phyloP scores from a whole-genome alignment of 2,888 invertebrate genomes.

The Polyploca ridens region DNA sequence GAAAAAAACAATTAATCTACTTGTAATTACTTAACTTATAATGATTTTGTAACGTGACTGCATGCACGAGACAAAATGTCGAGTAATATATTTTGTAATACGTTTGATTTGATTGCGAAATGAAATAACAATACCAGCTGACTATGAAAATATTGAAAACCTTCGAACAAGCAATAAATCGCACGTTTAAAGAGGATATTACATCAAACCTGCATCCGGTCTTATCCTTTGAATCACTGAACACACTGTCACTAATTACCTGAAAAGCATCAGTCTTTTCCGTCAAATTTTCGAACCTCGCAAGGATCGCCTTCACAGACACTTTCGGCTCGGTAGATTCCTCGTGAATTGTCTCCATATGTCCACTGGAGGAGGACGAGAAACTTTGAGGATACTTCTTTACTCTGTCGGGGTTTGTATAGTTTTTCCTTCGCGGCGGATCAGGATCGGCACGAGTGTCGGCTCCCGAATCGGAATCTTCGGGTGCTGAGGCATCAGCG shows the following conservation, averaged over 20 bases:
- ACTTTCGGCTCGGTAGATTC: slow-evolving; percentile 91
- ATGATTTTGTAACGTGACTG: slow-evolving; percentile 1
- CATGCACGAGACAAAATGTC: slow-evolving; percentile 3
- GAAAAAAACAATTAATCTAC: slow-evolving; percentile 41
- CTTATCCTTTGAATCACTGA: slow-evolving; percentile 15
- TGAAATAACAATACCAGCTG: slow-evolving; percentile 2
- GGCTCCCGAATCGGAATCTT: slow-evolving; percentile 88
- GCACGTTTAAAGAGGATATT: background rate
- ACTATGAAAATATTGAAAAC: slow-evolving; percentile 2
- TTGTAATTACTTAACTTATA: slow-evolving; percentile 32
- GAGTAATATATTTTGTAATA: background rate
- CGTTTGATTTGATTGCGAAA: slow-evolving; percentile 4
- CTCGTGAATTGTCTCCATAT: slow-evolving; percentile 93
- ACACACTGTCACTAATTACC: slow-evolving; percentile 41
- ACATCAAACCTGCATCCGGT: slow-evolving; percentile 14
- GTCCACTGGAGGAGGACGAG: slow-evolving; percentile 85
- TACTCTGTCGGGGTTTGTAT: slow-evolving; percentile 43
- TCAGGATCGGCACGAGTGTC: slow-evolving; percentile 83
- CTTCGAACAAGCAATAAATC: slow-evolving; percentile 2
- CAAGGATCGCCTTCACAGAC: slow-evolving; percentile 92
- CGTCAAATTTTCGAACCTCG: slow-evolving; percentile 90
- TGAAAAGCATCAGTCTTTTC: slow-evolving; percentile 69
- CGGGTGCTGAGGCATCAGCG: slow-evolving; percentile 85
- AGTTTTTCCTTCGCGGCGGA: slow-evolving; percentile 55
- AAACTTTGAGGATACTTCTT: slow-evolving; percentile 78